Base-by-base conservation (phyloP, 2,888 invertebrate species). In the Acanthosepion lycidas region DNA sequence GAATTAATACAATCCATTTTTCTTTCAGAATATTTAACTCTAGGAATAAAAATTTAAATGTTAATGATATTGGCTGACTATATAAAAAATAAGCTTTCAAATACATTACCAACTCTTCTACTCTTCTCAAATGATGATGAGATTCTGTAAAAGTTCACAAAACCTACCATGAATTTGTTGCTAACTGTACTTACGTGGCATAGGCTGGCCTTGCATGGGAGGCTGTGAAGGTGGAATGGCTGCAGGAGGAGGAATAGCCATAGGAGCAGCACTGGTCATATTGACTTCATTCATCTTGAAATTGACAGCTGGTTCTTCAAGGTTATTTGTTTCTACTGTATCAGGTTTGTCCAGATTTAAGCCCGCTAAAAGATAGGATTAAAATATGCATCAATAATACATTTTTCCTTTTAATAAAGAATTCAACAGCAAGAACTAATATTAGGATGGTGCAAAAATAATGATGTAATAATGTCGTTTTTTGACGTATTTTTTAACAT, bases 91-190 rank as follows among this genome's bases (percentile, higher is more conserved):
- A 42, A 91, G 6, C 91, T 42, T 91, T 91, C 91, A 59, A 59
- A 59, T 59, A 26, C 49, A 94, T 94, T 33, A 33, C 91, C 33
- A 91, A n/a, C n/a, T 28, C 15, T 48, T 48, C 92, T 28, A 8
- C 23, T 23, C 12, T 28, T 95, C 95, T 9, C 51, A 51, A 15
- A 12, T 51, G 95, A 95, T 49, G 94, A 94, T 91, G 95, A 95
- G 42, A 95, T 95, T 15, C 23, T 42, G 42, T 42, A 42, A 42
- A 42, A 42, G 42, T 42, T 42, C 42, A 42, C 42, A 42, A 42
- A 42, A 42, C 42, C 92, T 28, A 92, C n/a, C 51, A 9, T 6
- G 51, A 51, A 15, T 51, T 23, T 59, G 23, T 59, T 23, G 23
- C 6, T 20, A 48, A 49, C 28, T 92, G 92, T 92, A 93, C 93